Conservation (phyloP, 2,113 vertebrate species). For the Recurvirostra avosetta region DNA sequence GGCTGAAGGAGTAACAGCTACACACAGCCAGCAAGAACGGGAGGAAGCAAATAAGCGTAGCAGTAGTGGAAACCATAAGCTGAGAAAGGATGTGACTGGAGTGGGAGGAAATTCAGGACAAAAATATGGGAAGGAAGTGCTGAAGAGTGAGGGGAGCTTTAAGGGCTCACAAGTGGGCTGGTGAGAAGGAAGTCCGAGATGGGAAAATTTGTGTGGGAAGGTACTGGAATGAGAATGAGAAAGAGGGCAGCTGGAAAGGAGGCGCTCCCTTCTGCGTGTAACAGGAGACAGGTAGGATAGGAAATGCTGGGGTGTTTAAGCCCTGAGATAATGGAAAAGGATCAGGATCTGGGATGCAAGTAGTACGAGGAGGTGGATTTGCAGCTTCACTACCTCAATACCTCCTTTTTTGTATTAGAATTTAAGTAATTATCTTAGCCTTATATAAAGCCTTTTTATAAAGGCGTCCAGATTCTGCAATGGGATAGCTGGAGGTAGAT, state of each 20-base stretch:
- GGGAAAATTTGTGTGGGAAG: slow-evolving; percentile 25
- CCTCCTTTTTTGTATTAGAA: neutral
- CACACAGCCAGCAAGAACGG: neutral
- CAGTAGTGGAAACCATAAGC: neutral
- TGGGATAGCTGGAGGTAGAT: neutral
- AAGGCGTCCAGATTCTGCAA: neutral
- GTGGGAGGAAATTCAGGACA: neutral
- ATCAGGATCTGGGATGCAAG: neutral
- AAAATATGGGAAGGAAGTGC: slow-evolving; percentile 41
- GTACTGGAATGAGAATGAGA: neutral
- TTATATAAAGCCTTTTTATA: neutral
- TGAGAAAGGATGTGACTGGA: slow-evolving; percentile 31
- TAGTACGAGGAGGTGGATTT: neutral
- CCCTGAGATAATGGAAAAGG: neutral
- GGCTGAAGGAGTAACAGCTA: neutral
- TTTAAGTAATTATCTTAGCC: neutral
- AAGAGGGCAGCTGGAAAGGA: neutral
- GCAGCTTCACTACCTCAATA: neutral
- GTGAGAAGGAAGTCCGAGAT: neutral
- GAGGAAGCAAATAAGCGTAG: neutral
- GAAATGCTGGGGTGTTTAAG: neutral
- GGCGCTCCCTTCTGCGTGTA: neutral
- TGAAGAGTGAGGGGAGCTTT: neutral
- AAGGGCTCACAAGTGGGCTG: neutral
- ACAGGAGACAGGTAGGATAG: neutral